Conservation (phyloP, 2,888 invertebrate species). For the Polymixis flavicincta region DNA sequence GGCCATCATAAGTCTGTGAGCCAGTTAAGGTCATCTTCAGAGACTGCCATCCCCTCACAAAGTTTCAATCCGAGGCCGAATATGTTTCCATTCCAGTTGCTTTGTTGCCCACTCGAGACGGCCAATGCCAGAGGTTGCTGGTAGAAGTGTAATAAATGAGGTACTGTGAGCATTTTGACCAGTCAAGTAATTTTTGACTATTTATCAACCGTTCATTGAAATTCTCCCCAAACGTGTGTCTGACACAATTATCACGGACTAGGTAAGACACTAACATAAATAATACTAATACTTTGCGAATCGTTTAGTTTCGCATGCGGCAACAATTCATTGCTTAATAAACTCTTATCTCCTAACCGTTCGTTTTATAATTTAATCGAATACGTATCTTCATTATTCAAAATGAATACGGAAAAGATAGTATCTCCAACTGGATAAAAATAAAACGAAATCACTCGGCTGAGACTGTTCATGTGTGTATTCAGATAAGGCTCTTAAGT, state of each 20-base stretch:
- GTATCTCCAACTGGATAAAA: conserved; percentile 2
- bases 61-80: not conserved
- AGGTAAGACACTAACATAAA: conserved; percentile 37
- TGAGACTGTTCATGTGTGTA: not conserved
- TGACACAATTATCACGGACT: not conserved
- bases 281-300: not conserved
- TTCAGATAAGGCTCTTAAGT: not conserved
- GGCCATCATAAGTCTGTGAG: conserved; percentile 8
- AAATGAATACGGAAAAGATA: conserved; percentile 20
- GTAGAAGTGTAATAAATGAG: not conserved
- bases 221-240: not conserved
- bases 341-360: not conserved
- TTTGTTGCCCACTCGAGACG: too few relatives aligned
- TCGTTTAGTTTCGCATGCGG: conserved; percentile 26
- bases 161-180: not conserved
- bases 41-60: conserved; percentile 6
- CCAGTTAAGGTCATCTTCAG: conserved; percentile 8
- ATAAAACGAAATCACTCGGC: not conserved
- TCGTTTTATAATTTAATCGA: conserved; percentile 32
- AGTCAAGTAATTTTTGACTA: too few relatives aligned
- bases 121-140: too few relatives aligned
- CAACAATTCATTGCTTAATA: conserved; percentile 34
- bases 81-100: not conserved
- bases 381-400: conserved; percentile 51
- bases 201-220: not conserved